These are phyloP conservation scores for Aphidius gifuensis DNA, from an alignment of 1,140 invertebrate species.

Conservation along the genomic window DNA sequence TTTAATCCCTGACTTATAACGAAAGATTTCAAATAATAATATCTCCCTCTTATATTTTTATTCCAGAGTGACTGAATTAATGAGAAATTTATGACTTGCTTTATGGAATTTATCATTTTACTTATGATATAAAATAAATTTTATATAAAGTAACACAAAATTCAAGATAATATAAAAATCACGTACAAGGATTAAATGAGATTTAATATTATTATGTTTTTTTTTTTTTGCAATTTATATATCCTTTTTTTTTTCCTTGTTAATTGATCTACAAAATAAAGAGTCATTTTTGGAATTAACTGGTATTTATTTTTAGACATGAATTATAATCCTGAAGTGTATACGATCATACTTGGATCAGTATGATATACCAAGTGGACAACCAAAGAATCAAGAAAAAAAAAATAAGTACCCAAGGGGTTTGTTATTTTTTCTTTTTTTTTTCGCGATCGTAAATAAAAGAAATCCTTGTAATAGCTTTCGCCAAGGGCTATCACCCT, in stretches of 20 bases:
- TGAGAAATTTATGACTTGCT: too few relatives aligned
- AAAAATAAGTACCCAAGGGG: slow-evolving; percentile 22
- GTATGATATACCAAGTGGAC: slow-evolving; percentile 30
- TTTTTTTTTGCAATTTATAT: slow-evolving; percentile 15
- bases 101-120: too few relatives aligned
- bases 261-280: slow-evolving; percentile 55
- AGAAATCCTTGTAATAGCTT: slow-evolving; percentile 55
- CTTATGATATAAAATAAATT: slow-evolving; percentile 17
- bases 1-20: slow-evolving; percentile 42
- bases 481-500: slow-evolving; percentile 32
- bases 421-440: slow-evolving; percentile 9
- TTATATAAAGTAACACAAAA: neutral
- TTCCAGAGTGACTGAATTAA: too few relatives aligned
- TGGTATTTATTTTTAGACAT: neutral
- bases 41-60: too few relatives aligned
- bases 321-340: too few relatives aligned
- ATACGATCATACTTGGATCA: slow-evolving; percentile 9
- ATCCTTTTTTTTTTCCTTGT: slow-evolving; percentile 25
- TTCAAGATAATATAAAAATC: neutral
- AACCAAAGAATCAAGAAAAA: slow-evolving; percentile 12
- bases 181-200: slow-evolving; percentile 11
- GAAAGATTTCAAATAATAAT: slow-evolving; percentile 11
- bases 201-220: neutral
- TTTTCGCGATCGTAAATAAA: slow-evolving; percentile 53
- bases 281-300: slow-evolving; percentile 35